A percentile compares a stretch with the other conserved stretches of the same genome.
Conservation (phyloP, 2,888 invertebrate species). For the Leptopilina myrica region DNA sequence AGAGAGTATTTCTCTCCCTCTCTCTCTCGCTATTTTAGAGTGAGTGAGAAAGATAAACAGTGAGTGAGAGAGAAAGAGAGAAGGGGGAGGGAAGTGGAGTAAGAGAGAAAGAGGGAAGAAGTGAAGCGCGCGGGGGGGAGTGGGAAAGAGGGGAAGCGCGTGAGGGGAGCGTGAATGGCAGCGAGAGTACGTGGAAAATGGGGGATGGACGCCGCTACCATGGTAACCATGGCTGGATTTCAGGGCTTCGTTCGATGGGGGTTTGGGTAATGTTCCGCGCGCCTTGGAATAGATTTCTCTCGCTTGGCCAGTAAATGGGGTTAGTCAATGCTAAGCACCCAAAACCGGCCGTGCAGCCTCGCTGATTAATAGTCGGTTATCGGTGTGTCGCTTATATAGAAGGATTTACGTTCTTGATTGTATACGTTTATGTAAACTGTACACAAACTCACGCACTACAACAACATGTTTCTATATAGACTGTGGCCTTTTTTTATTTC, state of each 20-base stretch:
- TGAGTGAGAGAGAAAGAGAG: conserved; percentile 37
- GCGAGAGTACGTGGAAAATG: conserved; percentile 36
- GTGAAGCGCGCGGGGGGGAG: conserved; percentile 14
- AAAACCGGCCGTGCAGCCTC: conserved; percentile 50
- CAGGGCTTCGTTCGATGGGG: conserved; percentile 62
- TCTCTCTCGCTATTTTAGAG: too few relatives aligned
- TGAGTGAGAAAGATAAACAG: background rate
- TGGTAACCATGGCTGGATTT: conserved; percentile 73
- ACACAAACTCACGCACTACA: background rate
- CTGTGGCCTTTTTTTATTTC: background rate
- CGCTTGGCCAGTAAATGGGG: conserved; percentile 68
- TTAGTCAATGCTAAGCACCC: conserved; percentile 67
- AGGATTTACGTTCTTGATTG: conserved; percentile 40
- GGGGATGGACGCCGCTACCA: conserved; percentile 72
- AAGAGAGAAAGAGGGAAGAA: conserved; percentile 33
- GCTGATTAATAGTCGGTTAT: conserved; percentile 53
- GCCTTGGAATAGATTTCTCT: conserved; percentile 70
- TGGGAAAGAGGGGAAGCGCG: conserved; percentile 43
- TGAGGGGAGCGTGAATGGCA: conserved; percentile 25
- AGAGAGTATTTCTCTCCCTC: background rate
- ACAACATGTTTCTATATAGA: background rate
- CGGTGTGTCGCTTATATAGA: conserved; percentile 41
- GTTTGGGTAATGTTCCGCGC: conserved; percentile 70
- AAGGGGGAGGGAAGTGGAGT: conserved; percentile 1
- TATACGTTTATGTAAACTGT: background rate